Evolutionary conservation across 1,140 invertebrate genomes (phyloP).

Genomic region (Ostrea edulis): DNA sequence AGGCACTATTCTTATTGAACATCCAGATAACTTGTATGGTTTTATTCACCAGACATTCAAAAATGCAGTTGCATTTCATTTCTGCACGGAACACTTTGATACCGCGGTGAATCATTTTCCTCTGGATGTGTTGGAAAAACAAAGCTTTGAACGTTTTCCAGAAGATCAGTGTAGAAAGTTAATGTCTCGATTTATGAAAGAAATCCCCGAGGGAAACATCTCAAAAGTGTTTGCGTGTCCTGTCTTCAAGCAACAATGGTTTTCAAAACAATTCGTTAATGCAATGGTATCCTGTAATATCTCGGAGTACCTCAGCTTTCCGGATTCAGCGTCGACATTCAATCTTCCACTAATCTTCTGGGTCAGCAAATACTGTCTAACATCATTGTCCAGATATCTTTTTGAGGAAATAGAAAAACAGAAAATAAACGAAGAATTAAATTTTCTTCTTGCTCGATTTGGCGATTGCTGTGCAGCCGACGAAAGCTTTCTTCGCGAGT

Average conservation of each 20-base stretch:
- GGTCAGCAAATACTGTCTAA: conserved; percentile 7
- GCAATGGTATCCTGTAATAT: not conserved
- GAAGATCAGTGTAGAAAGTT: not conserved
- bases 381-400: not conserved
- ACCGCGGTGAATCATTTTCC: not conserved
- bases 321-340: not conserved
- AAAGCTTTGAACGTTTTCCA: not conserved
- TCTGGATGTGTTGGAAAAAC: not conserved
- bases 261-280: not conserved
- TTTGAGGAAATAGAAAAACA: not conserved
- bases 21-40: not conserved
- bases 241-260: not conserved
- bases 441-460: not conserved
- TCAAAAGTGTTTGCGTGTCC: not conserved
- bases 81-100: not conserved
- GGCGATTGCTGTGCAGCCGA: not conserved
- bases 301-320: not conserved
- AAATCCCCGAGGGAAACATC: not conserved
- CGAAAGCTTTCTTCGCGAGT: not conserved
- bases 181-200: not conserved
- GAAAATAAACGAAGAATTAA: not conserved
- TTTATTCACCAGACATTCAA: not conserved
- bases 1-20: not conserved
- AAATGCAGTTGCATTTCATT: not conserved
- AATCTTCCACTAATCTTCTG: not conserved